Conservation (phyloP, 2,888 invertebrate genomes). For the Dryocosmus kuriphilus region DNA sequence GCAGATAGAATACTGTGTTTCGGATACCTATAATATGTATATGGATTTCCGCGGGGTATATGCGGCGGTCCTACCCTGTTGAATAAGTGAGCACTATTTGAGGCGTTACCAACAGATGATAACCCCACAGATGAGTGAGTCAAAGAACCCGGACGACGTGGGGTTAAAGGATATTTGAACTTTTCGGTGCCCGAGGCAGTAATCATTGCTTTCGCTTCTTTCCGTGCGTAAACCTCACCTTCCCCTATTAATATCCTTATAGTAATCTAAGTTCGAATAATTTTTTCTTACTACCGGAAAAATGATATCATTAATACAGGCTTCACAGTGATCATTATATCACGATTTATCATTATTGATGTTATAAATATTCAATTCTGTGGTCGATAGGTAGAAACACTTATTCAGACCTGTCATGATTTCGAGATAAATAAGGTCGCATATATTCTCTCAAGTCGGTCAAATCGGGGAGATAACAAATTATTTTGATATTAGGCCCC, state of each 20-base stretch:
- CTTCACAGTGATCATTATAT: too few species aligned
- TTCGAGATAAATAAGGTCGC: too few species aligned
- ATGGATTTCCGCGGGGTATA: background rate
- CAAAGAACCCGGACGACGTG: conserved; percentile 18
- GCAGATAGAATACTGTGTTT: background rate
- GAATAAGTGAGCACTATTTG: background rate
- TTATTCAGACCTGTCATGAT: too few species aligned
- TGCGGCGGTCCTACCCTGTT: background rate
- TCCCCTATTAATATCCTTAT: background rate
- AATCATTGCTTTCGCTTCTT: conserved; percentile 48
- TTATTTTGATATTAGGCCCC: too few species aligned
- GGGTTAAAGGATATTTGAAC: conserved; percentile 46
- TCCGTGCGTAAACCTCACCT: conserved; percentile 35
- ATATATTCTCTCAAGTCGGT: too few species aligned
- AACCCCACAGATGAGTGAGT: conserved; percentile 28
- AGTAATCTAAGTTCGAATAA: background rate
- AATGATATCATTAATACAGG: too few species aligned
- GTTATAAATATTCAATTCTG: too few species aligned
- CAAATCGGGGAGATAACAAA: too few species aligned
- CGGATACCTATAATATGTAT: too few species aligned
- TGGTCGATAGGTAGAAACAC: too few species aligned
- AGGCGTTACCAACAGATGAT: conserved; percentile 23
- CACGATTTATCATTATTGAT: too few species aligned
- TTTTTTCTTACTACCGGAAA: background rate
- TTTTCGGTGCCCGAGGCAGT: conserved; percentile 42